phyloP scores from a whole-genome alignment of 2,797 vertebrate genomes.

The Intellagama lesueurii region DNA sequence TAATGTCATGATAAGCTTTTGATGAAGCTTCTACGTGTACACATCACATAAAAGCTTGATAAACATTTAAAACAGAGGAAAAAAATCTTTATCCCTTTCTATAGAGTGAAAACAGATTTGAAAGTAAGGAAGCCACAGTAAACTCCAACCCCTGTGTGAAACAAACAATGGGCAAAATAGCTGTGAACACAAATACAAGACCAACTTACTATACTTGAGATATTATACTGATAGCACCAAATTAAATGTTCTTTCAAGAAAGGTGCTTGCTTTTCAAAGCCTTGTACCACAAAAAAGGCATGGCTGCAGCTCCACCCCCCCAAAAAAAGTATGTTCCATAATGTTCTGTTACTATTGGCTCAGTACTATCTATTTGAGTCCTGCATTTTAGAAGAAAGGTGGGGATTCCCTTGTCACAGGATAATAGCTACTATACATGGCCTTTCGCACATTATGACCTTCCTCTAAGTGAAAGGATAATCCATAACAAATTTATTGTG shows the following conservation, averaged over 20 bases:
- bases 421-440: slow-evolving; percentile 70
- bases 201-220: not conserved
- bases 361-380: slow-evolving; percentile 64
- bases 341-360: slow-evolving; percentile 53
- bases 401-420: slow-evolving; percentile 60
- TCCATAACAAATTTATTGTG: slow-evolving; percentile 77
- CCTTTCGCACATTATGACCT: slow-evolving; percentile 75
- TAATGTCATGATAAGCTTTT: not conserved
- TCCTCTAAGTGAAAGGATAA: slow-evolving; percentile 75
- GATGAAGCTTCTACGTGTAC: not conserved
- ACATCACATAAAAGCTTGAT: not conserved
- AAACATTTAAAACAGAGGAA: not conserved
- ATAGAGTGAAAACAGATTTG: not conserved
- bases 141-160: not conserved
- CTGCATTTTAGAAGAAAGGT: slow-evolving; percentile 56
- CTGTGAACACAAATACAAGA: not conserved
- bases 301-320: not conserved
- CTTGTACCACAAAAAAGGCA: not conserved
- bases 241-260: not conserved
- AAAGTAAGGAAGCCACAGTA: not conserved
- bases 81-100: not conserved
- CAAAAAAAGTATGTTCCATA: slow-evolving; percentile 40
- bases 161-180: not conserved
- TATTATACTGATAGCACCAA: not conserved
- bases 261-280: slow-evolving; percentile 2